Evolutionary conservation across 2,797 vertebrate species (phyloP).

Genomic region (Siniperca scherzeri): DNA sequence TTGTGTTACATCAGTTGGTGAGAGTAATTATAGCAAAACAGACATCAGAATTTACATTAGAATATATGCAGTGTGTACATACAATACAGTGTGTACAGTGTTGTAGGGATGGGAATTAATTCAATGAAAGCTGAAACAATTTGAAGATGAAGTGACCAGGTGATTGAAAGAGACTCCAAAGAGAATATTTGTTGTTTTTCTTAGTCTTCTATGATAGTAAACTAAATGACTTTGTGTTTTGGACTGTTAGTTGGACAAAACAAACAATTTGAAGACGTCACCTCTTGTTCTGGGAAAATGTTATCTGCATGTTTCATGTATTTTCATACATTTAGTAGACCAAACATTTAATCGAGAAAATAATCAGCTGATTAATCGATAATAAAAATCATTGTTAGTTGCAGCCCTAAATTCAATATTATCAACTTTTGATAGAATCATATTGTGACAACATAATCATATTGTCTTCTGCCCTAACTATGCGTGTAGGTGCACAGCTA

Average conservation of each 20-base stretch:
- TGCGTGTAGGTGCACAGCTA: not conserved
- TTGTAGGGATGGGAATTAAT: not conserved
- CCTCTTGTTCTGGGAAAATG: too few species aligned
- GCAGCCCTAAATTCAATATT: not conserved
- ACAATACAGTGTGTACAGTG: not conserved
- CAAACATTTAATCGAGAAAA: not conserved
- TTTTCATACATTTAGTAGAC: not conserved
- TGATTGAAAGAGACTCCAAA: not conserved
- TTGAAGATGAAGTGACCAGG: not conserved
- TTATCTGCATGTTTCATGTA: too few species aligned
- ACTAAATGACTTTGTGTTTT: not conserved
- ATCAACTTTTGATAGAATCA: not conserved
- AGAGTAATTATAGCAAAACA: not conserved
- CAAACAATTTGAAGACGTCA: too few species aligned
- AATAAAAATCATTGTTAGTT: not conserved
- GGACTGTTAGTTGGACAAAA: not conserved
- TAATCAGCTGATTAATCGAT: not conserved
- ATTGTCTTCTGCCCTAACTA: not conserved
- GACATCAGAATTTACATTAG: not conserved
- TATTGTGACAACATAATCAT: not conserved
- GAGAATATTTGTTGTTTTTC: not conserved
- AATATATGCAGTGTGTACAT: not conserved
- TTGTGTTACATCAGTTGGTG: slow-evolving; percentile 12
- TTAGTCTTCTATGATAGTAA: not conserved
- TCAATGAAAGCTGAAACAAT: not conserved